Conservation (phyloP, 2,113 vertebrate genomes). For the Prunella fulvescens region DNA sequence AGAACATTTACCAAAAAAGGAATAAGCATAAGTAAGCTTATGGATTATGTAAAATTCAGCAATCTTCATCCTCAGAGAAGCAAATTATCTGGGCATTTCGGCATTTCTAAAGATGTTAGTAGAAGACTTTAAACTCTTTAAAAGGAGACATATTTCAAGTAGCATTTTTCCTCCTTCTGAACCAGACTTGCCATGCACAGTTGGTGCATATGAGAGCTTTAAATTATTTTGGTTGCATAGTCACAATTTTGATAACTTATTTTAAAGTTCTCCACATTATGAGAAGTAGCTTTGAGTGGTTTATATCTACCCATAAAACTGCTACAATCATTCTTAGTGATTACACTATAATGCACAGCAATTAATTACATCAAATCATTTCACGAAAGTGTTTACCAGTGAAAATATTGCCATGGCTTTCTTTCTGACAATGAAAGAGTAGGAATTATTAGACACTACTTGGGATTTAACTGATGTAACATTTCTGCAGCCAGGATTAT, state of each 20-base stretch:
- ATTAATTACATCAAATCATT: conserved; percentile 24
- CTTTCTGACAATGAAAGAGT: background rate
- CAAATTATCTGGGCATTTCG: background rate
- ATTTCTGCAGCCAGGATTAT: background rate
- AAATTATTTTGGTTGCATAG: background rate
- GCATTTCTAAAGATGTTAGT: background rate
- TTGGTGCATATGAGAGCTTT: background rate
- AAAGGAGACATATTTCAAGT: background rate
- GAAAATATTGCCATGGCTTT: background rate
- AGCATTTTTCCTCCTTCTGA: background rate
- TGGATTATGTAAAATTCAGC: background rate
- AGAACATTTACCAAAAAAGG: background rate
- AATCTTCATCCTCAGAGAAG: background rate
- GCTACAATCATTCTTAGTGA: background rate
- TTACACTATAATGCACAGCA: background rate
- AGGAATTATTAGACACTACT: background rate
- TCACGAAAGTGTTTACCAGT: background rate
- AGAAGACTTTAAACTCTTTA: background rate
- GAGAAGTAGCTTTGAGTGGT: background rate
- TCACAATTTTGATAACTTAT: background rate
- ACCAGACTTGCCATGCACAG: background rate
- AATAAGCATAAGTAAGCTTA: background rate
- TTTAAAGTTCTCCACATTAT: background rate
- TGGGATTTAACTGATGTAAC: background rate
- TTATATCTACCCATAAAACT: background rate